Evolutionary conservation across 2,113 vertebrate species (phyloP).

Genomic region (Antechinus stuartii): DNA sequence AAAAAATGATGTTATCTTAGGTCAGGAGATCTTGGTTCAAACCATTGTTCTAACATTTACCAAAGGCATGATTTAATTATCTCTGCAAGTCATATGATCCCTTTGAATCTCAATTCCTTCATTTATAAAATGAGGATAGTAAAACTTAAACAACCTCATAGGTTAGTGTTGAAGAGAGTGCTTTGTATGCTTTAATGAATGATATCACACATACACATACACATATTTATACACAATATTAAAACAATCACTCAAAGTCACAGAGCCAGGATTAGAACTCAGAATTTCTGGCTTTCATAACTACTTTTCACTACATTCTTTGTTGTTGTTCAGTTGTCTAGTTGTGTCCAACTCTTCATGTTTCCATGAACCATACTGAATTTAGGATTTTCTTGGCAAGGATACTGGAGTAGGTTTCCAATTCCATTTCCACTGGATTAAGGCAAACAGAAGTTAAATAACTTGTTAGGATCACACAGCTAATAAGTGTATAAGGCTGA

Average conservation of each 20-base stretch:
- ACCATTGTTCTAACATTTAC: not conserved
- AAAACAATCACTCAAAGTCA: not conserved
- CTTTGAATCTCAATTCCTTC: not conserved
- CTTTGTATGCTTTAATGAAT: too few relatives aligned
- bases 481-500: not conserved
- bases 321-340: not conserved
- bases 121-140: not conserved
- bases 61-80: not conserved
- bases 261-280: not conserved
- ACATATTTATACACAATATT: not conserved
- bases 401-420: not conserved
- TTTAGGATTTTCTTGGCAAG: not conserved
- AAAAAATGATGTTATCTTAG: not conserved
- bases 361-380: not conserved
- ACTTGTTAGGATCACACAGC: not conserved
- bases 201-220: not conserved
- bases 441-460: not conserved
- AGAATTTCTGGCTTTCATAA: not conserved
- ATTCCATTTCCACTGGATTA: not conserved
- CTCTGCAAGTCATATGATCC: not conserved
- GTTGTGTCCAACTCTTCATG: not conserved
- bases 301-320: not conserved
- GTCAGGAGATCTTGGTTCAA: not conserved
- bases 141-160: not conserved
- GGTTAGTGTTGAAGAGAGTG: not conserved